Conservation (phyloP, 2,797 vertebrate species). For the Pangasius larnaudii region DNA sequence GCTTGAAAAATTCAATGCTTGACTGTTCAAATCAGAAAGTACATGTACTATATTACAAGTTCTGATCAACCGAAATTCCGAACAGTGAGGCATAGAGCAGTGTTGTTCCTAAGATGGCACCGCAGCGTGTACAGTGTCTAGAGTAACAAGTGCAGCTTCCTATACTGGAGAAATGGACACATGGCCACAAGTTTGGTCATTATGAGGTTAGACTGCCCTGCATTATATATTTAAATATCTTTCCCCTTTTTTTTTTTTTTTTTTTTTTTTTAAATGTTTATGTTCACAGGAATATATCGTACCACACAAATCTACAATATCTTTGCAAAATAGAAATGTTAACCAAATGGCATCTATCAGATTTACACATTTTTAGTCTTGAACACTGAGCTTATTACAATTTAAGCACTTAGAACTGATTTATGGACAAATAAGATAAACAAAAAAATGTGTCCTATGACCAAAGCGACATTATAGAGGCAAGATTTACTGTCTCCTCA, state of each 20-base stretch:
- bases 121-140: conserved; percentile 4
- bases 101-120: conserved; percentile 8
- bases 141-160: not conserved
- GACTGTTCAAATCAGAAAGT: conserved; percentile 40
- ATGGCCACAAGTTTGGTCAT: conserved; percentile 13
- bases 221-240: conserved; percentile 18
- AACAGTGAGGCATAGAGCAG: not conserved
- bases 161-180: conserved; percentile 4
- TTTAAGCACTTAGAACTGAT: conserved; percentile 9
- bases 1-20: conserved; percentile 31
- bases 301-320: conserved; percentile 8
- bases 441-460: not conserved
- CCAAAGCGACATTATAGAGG: conserved; percentile 6
- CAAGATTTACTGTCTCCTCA: not conserved
- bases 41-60: conserved; percentile 36
- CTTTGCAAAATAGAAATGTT: conserved; percentile 37
- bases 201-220: conserved; percentile 25
- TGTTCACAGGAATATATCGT: conserved; percentile 23
- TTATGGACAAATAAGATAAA: not conserved
- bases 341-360: conserved; percentile 2
- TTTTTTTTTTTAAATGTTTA: not conserved
- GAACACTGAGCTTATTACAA: conserved; percentile 15
- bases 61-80: not conserved
- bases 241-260: too few species aligned
- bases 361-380: not conserved